Percentiles rank a stretch among this genome's conserved stretches.
These are phyloP conservation scores for Anguilla pacifica DNA, from an alignment of 2,797 vertebrate species.

Conservation along the genomic window DNA sequence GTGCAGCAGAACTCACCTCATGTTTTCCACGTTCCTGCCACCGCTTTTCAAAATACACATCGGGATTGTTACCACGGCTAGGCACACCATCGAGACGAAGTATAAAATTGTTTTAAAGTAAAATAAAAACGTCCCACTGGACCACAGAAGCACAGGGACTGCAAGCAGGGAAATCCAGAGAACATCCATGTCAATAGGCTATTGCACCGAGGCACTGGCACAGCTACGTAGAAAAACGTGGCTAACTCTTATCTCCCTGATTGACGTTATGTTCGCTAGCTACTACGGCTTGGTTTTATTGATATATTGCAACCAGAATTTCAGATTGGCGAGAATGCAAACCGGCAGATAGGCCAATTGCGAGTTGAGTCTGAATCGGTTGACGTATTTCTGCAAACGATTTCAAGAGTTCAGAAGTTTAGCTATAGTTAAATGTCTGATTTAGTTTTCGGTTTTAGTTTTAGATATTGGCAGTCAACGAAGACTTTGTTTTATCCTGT, in stretches of 20 bases:
- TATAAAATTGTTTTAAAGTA: slow-evolving; percentile 73
- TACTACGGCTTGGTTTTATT: too few relatives aligned
- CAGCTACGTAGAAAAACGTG: neutral
- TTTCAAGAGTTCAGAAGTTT: too few relatives aligned
- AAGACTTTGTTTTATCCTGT: too few relatives aligned
- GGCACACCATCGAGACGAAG: slow-evolving; percentile 69
- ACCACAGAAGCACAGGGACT: slow-evolving; percentile 62
- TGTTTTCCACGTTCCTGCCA: slow-evolving; percentile 71
- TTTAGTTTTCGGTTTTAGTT: too few relatives aligned
- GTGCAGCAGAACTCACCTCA: slow-evolving; percentile 60
- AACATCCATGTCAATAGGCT: slow-evolving; percentile 14
- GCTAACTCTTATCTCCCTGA: neutral
- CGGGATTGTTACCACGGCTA: slow-evolving; percentile 69
- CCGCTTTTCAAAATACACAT: slow-evolving; percentile 61
- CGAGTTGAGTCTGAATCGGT: too few relatives aligned
- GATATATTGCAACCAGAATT: too few relatives aligned
- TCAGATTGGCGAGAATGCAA: too few relatives aligned
- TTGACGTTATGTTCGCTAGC: neutral
- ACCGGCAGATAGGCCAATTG: too few relatives aligned
- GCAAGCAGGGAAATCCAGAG: slow-evolving; percentile 54
- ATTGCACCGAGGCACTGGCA: neutral
- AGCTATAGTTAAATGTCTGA: too few relatives aligned
- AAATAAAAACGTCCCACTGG: slow-evolving; percentile 66
- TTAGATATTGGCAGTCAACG: too few relatives aligned
- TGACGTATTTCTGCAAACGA: too few relatives aligned